phyloP scores from a whole-genome alignment of 2,888 invertebrate species.

The Agrenia bidenticulata region DNA sequence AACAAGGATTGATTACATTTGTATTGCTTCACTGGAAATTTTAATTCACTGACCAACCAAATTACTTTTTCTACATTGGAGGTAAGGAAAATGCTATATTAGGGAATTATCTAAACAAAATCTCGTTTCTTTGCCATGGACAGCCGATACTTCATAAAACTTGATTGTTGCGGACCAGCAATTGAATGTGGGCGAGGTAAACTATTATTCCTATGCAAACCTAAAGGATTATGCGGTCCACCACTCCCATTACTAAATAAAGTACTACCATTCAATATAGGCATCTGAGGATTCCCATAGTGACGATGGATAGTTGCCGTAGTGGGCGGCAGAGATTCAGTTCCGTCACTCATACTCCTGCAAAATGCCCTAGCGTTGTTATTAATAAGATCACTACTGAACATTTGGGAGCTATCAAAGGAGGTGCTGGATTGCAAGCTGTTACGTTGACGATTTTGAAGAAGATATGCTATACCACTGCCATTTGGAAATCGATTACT shows the following conservation, averaged over 20 bases:
- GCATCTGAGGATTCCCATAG: constrained; percentile 30
- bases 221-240: constrained; percentile 5
- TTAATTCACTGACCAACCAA: too few species aligned
- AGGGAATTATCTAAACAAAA: constrained; percentile 37
- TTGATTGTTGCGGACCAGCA: constrained; percentile 36
- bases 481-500: background rate
- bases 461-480: constrained; percentile 15
- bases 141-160: constrained; percentile 47
- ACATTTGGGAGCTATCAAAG: constrained; percentile 2
- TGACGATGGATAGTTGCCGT: constrained; percentile 33
- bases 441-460: constrained; percentile 17
- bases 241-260: constrained; percentile 1
- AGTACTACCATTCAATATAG: constrained; percentile 29
- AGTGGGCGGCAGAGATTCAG: constrained; percentile 6
- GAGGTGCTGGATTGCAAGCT: constrained; percentile 8
- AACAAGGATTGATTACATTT: too few species aligned
- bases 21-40: too few species aligned
- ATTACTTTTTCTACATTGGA: too few species aligned
- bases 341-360: constrained; percentile 9
- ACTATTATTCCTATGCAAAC: constrained; percentile 42
- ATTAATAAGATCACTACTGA: background rate
- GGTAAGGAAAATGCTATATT: constrained; percentile 1
- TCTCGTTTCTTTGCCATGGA: constrained; percentile 49
- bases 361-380: background rate
- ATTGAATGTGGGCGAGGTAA: constrained; percentile 48